phyloP scores from a whole-genome alignment of 2,797 vertebrate genomes.

The Xenopus petersii region DNA sequence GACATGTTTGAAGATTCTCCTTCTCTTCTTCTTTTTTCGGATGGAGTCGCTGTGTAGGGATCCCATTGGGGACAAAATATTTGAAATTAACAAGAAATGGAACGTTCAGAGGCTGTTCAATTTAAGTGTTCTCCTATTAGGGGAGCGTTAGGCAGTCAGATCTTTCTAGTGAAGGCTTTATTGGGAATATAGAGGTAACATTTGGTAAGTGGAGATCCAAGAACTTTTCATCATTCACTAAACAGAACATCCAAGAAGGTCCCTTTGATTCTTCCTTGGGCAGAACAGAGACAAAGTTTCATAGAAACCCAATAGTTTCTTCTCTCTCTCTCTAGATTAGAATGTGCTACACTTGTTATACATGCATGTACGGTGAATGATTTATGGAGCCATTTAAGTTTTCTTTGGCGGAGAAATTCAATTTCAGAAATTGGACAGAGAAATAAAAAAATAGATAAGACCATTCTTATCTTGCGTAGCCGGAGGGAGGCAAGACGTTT shows the following conservation, averaged over 20 bases:
- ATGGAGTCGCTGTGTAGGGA: slow-evolving; percentile 1
- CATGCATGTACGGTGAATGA: slow-evolving; percentile 19
- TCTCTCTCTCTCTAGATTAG: background rate
- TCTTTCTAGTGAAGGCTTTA: slow-evolving; percentile 10
- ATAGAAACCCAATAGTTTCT: slow-evolving; percentile 2
- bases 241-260: slow-evolving; percentile 9
- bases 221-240: slow-evolving; percentile 32
- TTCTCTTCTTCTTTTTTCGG: background rate
- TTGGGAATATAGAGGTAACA: background rate
- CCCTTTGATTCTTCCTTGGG: background rate
- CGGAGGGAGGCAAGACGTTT: slow-evolving; percentile 54
- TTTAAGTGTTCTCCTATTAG: slow-evolving; percentile 5
- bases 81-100: slow-evolving; percentile 23
- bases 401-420: slow-evolving; percentile 25
- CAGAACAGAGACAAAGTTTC: slow-evolving; percentile 18
- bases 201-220: slow-evolving; percentile 13
- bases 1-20: slow-evolving; percentile 15
- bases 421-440: slow-evolving; percentile 16
- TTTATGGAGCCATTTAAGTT: slow-evolving; percentile 13
- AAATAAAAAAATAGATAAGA: slow-evolving; percentile 22
- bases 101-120: slow-evolving; percentile 1
- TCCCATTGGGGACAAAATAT: slow-evolving; percentile 22
- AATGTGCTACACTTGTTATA: slow-evolving; percentile 15
- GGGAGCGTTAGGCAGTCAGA: slow-evolving; percentile 10
- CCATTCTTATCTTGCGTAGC: slow-evolving; percentile 29